Evolutionary conservation across 2,888 invertebrate species (phyloP), one percentile per base, ranked within the genome.

Genomic region (Pomacea canaliculata): DNA sequence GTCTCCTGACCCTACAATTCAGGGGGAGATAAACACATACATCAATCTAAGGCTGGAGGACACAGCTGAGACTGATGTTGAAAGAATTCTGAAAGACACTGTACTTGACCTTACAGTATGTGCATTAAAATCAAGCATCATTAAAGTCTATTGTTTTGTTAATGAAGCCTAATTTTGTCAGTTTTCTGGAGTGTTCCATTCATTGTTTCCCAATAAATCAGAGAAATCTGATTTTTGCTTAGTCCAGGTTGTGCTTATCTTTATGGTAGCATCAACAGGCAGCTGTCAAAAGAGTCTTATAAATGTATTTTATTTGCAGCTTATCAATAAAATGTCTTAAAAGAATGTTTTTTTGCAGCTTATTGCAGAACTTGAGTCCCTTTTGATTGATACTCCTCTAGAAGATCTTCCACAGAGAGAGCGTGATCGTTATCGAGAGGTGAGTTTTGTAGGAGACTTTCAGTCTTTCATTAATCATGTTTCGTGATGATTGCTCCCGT

Each of bases 11-110:
- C 91, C 91, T 7, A 85, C 88, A 10, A 83, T 85, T 37, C 88
- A 85, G 48, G 88, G 89, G 51, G 91, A 91, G 81, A 91, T 91
- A 68, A 91, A 91, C 83, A 90, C 90, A 10, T 90, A 88, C 82
- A 89, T 91, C 71, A 89, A 89, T 75, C 85, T 90, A 46, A 84
- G 86, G 79, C 76, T 85, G 70, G 90, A 90, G 76, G 88, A 90
- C 76, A 79, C 70, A 5, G 78, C 78, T 37, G 79, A 83, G 23
- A 84, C 83, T 76, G 85, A 86, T 76, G 85, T 89, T 63, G 85
- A 85, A 48, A 76, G 77, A 60, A 86, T 90, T 19, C 80, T 91
- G 10, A 84, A 87, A 68, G 86, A 90, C 56, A 84, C 85, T 71
- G 83, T 87, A 70, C 84, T 89, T 27, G 85, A 87, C 62, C 85